A percentile compares a stretch with the other conserved stretches of the same genome.
These are phyloP conservation scores for Adelognathus sp. DNA, from an alignment of 2,888 invertebrate genomes.

Conservation along the genomic window DNA sequence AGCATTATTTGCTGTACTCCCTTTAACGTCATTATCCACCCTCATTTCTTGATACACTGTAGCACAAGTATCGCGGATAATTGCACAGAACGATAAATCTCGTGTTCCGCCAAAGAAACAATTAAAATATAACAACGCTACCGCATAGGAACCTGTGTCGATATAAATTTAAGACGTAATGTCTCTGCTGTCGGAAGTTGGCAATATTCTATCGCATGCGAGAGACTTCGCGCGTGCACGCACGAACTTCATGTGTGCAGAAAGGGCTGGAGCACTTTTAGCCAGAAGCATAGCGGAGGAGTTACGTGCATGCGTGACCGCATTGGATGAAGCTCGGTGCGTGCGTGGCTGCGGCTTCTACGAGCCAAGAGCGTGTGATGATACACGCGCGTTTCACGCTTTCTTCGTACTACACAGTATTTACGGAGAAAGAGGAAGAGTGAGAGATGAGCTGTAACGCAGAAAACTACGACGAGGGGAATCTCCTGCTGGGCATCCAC, in stretches of 20 bases:
- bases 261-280: background rate
- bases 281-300: conserved; percentile 8
- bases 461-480: too few relatives aligned
- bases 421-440: background rate
- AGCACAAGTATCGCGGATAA: background rate
- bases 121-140: background rate
- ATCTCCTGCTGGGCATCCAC: too few relatives aligned
- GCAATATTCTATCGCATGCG: conserved; percentile 19
- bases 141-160: background rate
- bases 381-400: background rate
- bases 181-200: conserved; percentile 22
- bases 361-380: conserved; percentile 10
- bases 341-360: conserved; percentile 3
- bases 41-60: background rate
- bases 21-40: background rate
- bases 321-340: conserved; percentile 31
- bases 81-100: background rate
- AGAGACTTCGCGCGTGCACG: background rate
- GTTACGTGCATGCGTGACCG: conserved; percentile 49
- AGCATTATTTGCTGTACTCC: too few relatives aligned
- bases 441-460: background rate
- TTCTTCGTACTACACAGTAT: background rate
- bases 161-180: background rate
- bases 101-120: background rate
- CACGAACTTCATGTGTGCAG: background rate